Percentiles rank a stretch among this genome's conserved stretches.
Evolutionary conservation across 2,113 vertebrate genomes (phyloP).

Genomic region (Psammodynastes pulverulentus): DNA sequence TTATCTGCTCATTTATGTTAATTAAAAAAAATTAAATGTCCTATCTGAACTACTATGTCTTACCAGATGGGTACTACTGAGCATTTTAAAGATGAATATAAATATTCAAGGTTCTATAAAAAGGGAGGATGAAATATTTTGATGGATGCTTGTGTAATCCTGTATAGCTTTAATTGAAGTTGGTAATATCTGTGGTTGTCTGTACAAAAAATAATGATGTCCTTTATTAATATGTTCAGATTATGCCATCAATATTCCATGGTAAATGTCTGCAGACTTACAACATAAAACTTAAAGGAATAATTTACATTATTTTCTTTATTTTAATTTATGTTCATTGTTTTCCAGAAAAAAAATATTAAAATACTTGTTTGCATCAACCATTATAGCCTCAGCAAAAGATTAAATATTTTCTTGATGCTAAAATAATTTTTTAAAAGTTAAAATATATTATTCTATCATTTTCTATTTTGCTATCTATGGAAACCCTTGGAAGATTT

Average conservation of each 20-base stretch:
- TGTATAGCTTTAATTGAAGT: background rate
- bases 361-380: background rate
- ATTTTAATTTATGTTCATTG: background rate
- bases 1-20: background rate
- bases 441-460: background rate
- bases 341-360: background rate
- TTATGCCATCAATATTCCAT: background rate
- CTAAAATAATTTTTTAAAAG: background rate
- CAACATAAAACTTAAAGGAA: background rate
- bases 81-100: fast-evolving
- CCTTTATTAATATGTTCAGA: background rate
- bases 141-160: background rate
- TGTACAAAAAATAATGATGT: background rate
- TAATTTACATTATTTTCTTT: background rate
- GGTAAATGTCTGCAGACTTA: background rate
- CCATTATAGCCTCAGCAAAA: background rate
- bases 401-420: fast-evolving
- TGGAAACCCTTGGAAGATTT: background rate
- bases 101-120: background rate
- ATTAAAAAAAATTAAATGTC: background rate
- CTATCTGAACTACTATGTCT: background rate
- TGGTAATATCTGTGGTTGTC: background rate
- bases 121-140: fast-evolving
- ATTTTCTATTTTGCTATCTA: background rate
- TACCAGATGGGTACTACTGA: background rate